Evolutionary conservation across 1,140 invertebrate species (phyloP).

Genomic region (Amyelois transitella): DNA sequence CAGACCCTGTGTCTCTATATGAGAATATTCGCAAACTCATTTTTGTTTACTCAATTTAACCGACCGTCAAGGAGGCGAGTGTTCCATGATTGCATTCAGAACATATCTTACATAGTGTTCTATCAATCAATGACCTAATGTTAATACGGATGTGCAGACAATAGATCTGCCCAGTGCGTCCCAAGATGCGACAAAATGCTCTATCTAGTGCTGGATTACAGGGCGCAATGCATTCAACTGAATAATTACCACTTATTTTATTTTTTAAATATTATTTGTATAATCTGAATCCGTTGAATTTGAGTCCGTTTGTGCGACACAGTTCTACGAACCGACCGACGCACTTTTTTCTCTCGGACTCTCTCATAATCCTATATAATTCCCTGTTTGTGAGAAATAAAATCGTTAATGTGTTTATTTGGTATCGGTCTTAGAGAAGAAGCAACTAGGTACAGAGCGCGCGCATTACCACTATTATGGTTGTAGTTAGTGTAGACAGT

Average conservation of each 20-base stretch:
- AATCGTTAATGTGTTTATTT: slow-evolving; percentile 24
- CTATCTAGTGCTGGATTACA: slow-evolving; percentile 32
- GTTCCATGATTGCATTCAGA: slow-evolving; percentile 37
- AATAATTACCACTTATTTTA: slow-evolving; percentile 43
- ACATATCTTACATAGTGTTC: slow-evolving; percentile 24
- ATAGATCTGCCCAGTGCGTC: slow-evolving; percentile 3
- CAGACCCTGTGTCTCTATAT: too few species aligned
- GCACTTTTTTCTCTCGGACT: slow-evolving; percentile 59
- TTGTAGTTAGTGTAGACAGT: not conserved
- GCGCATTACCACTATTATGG: not conserved
- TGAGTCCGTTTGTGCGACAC: slow-evolving; percentile 44
- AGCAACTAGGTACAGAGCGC: not conserved
- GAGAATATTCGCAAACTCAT: too few species aligned
- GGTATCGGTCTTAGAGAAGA: not conserved
- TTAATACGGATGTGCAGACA: not conserved
- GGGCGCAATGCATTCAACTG: slow-evolving; percentile 20
- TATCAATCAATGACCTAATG: not conserved
- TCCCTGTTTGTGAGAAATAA: slow-evolving; percentile 59
- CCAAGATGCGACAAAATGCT: slow-evolving; percentile 38
- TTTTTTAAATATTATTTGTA: slow-evolving; percentile 46
- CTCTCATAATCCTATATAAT: slow-evolving; percentile 56
- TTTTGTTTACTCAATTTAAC: not conserved
- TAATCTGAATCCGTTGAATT: slow-evolving; percentile 41
- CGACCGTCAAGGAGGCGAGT: not conserved
- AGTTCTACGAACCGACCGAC: slow-evolving; percentile 59